Percentiles rank a stretch among this genome's conserved stretches.
Evolutionary conservation across 2,888 invertebrate genomes (phyloP).

Genomic region (Tiphia femorata): DNA sequence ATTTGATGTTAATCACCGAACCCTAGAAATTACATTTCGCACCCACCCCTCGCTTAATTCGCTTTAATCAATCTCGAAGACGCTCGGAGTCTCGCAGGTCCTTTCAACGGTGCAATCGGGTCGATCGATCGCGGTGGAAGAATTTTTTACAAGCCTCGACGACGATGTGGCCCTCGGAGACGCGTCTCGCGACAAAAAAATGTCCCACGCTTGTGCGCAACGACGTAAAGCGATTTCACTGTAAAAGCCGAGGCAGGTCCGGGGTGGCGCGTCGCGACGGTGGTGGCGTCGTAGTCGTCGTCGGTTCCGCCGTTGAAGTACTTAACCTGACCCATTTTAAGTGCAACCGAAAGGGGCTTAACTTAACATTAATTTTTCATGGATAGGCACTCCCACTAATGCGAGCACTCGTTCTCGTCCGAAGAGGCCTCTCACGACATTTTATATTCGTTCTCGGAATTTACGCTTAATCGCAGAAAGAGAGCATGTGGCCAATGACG

Average conservation of each 20-base stretch:
- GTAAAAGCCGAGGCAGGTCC: slow-evolving; percentile 8
- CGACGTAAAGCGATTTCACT: background rate
- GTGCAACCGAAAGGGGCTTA: slow-evolving; percentile 17
- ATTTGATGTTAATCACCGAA: too few relatives aligned
- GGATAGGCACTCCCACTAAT: slow-evolving; percentile 15
- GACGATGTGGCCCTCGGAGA: too few relatives aligned
- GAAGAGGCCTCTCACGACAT: slow-evolving; percentile 1
- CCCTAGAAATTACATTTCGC: too few relatives aligned
- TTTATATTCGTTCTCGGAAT: slow-evolving; percentile 9
- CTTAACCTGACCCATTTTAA: slow-evolving; percentile 24
- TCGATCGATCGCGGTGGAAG: too few relatives aligned
- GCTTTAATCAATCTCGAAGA: too few relatives aligned
- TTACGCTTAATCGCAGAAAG: slow-evolving; percentile 14
- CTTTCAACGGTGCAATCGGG: too few relatives aligned
- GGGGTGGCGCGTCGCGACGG: too few relatives aligned
- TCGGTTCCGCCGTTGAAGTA: slow-evolving; percentile 13
- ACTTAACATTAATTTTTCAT: slow-evolving; percentile 29
- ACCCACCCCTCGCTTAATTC: too few relatives aligned
- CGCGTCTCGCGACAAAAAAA: too few relatives aligned
- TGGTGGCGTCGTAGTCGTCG: too few relatives aligned
- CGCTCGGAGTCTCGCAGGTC: too few relatives aligned
- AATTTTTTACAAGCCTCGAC: too few relatives aligned
- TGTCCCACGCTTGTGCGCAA: background rate
- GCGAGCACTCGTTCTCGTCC: slow-evolving; percentile 1
- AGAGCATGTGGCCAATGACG: background rate